Conservation (phyloP, 2,797 vertebrate species). For the Hafferia zeledoni region DNA sequence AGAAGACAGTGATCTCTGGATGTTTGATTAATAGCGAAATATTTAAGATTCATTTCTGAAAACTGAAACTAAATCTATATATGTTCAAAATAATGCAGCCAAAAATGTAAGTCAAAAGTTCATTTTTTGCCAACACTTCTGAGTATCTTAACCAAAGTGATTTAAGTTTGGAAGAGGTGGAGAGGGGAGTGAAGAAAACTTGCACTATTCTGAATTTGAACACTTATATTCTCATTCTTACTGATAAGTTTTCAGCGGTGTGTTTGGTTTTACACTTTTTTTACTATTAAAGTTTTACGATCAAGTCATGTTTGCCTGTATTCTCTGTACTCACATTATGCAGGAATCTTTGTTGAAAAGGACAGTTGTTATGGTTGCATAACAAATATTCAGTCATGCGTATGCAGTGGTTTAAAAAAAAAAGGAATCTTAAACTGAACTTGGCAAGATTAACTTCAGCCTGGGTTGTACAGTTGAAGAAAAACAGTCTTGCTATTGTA, state of each 20-base stretch:
- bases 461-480: neutral
- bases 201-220: conserved; percentile 75
- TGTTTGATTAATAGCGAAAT: conserved; percentile 36
- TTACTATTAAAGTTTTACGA: conserved; percentile 81
- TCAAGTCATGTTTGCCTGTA: conserved; percentile 6
- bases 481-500: neutral
- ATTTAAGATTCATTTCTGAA: conserved; percentile 50
- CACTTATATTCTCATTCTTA: conserved; percentile 64
- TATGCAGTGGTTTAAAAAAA: neutral
- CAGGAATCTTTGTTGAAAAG: neutral
- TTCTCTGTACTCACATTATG: conserved; percentile 9
- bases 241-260: conserved; percentile 64
- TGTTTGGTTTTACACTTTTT: conserved; percentile 76
- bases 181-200: conserved; percentile 47
- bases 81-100: conserved; percentile 61
- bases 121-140: conserved; percentile 75
- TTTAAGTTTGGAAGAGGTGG: conserved; percentile 58
- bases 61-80: conserved; percentile 55
- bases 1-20: conserved; percentile 7
- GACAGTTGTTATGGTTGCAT: conserved; percentile 40
- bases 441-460: neutral
- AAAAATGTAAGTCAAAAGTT: conserved; percentile 68
- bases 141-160: conserved; percentile 78
- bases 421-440: neutral
- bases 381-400: conserved; percentile 53